Evolutionary conservation across 1,140 invertebrate species (phyloP), one percentile per base, ranked within the genome.

Genomic region (Zaprionus africanus): DNA sequence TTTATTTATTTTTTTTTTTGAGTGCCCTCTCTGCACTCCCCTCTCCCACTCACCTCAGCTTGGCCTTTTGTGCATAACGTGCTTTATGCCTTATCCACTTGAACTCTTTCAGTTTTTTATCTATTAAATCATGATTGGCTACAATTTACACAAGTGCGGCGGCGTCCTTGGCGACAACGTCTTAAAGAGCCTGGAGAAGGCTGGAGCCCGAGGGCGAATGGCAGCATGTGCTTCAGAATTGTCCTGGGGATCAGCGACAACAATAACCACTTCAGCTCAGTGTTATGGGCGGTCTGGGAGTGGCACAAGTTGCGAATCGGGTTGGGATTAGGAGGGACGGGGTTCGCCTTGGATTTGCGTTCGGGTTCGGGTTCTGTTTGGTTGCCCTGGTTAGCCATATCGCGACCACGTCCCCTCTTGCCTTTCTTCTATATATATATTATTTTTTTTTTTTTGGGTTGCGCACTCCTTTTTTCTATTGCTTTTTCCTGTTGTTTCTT

Each of bases 111-210:
- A 76, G 76, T 82, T 86, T 68, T 88, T 81, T 90, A 88, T 88
- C 84, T 88, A 88, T 88, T 88, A 88, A 88, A 88, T 88, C 84
- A 88, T 88, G 84, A 88, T 88, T 88, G 85, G 85, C 84, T 84
- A 88, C 83, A 88, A 87, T 85, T 90, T 81, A 84, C 82, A 88
- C 81, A 88, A 88, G 75, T 88, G 81, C 41, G 78, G 72, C 7
- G 38, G 19, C 31, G 31, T 26, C 61, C 54, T 73, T 54, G 28
- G 70, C 70, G 64, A 73, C 63, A 73, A 53, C 53, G 53, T 63
- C 72, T 75, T 70, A 17, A 73, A 67, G 63, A 31, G 41, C 43
- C 12, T 26, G 46, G 7, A 41, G 38, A 24, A n/a, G 12, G n/a
- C 46, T 11, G 9, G 5, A 17, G 53, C 24, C 5, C 19, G n/a